Evolutionary conservation across 2,113 vertebrate genomes (phyloP).

Genomic region (Cisticola juncidis): DNA sequence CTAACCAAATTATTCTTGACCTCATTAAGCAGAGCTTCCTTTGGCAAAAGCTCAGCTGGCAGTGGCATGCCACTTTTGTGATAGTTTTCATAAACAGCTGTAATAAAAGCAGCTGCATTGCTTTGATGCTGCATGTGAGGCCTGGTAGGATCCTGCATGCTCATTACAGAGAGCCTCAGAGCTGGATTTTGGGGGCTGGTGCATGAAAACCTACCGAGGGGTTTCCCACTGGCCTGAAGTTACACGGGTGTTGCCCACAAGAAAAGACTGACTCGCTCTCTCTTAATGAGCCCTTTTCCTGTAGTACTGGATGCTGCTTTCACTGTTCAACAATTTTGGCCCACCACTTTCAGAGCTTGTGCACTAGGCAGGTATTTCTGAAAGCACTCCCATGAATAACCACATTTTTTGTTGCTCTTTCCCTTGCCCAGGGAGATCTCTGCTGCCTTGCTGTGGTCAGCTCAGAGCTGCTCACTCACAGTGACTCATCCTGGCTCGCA

Average conservation of each 20-base stretch:
- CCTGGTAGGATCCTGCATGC: neutral
- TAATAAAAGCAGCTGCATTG: neutral
- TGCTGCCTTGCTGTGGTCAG: neutral
- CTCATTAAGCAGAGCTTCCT: constrained; percentile 5
- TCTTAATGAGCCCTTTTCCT: neutral
- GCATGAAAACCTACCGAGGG: neutral
- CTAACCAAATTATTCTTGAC: neutral
- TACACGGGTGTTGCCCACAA: neutral
- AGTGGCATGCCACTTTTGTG: neutral
- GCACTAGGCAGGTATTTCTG: neutral
- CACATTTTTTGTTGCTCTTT: neutral
- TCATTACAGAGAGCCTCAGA: neutral
- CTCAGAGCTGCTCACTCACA: neutral
- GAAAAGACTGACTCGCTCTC: neutral
- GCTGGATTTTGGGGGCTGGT: neutral
- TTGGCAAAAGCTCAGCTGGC: constrained; percentile 27
- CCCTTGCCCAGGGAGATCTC: neutral
- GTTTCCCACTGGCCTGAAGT: constrained; percentile 7
- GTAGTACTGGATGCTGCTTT: neutral
- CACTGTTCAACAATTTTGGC: neutral
- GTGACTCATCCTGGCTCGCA: neutral
- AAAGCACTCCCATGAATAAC: neutral
- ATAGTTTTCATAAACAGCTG: constrained; percentile 19
- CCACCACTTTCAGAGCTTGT: neutral
- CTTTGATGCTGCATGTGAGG: neutral